Conservation (phyloP, 2,113 vertebrate genomes). For the Odocoileus virginianus region DNA sequence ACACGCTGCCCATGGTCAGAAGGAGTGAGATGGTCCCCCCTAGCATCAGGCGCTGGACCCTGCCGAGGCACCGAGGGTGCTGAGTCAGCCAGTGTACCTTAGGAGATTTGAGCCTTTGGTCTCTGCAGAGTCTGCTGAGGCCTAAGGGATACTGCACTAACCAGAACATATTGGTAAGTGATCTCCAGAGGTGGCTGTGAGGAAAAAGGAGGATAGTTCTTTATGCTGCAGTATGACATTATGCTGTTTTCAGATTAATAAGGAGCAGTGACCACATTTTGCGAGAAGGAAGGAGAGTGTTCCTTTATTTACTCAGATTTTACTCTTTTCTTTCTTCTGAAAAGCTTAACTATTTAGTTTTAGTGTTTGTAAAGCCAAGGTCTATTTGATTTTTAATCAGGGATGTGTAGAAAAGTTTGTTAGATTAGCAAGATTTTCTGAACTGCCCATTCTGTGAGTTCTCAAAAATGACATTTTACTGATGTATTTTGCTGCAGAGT, state of each 20-base stretch:
- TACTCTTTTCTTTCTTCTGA: background rate
- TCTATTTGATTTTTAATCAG: background rate
- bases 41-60: background rate
- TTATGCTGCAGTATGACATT: background rate
- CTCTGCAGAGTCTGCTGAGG: background rate
- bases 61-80: background rate
- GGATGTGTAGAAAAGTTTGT: background rate
- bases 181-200: background rate
- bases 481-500: background rate
- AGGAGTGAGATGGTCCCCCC: background rate
- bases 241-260: background rate
- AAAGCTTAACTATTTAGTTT: background rate
- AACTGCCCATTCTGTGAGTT: background rate
- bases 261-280: background rate
- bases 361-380: background rate
- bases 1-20: background rate
- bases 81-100: background rate
- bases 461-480: background rate
- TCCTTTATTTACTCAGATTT: background rate
- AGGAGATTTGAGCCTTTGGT: background rate
- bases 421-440: slow-evolving; percentile 20
- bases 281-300: background rate
- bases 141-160: background rate
- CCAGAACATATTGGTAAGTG: background rate
- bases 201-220: background rate